phyloP scores from a whole-genome alignment of 2,797 vertebrate species.

The Hapalemur alaotrensis region DNA sequence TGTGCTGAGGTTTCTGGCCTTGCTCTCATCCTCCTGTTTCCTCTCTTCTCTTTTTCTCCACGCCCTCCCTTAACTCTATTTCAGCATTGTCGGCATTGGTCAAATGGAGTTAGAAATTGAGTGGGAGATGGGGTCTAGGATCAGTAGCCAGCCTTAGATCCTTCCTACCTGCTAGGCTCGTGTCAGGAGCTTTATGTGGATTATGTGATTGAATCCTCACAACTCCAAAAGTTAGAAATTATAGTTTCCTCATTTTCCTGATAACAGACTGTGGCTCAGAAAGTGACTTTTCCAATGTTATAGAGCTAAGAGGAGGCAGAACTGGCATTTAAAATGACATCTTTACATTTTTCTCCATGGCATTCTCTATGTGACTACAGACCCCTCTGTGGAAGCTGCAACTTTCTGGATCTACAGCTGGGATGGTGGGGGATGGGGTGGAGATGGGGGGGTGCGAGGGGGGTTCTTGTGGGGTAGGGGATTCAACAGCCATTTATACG shows the following conservation, averaged over 20 bases:
- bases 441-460: accelerated
- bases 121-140: no score
- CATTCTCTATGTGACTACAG: not conserved
- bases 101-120: not conserved
- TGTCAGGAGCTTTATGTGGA: not conserved
- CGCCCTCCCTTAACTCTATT: not conserved
- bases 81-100: not conserved
- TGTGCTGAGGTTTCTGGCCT: not conserved
- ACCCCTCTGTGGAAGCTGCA: accelerated
- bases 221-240: not conserved
- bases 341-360: not conserved
- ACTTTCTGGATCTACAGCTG: not conserved
- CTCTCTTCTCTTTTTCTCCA: not conserved
- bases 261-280: not conserved
- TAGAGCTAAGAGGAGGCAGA: not conserved
- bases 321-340: not conserved
- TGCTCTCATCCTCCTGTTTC: not conserved
- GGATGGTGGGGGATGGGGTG: no score
- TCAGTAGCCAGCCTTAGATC: not conserved
- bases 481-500: not conserved
- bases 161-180: not conserved
- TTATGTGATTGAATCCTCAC: not conserved
- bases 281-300: not conserved
- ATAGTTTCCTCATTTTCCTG: not conserved
- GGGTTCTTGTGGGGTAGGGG: not conserved